Evolutionary conservation across 2,888 invertebrate species (phyloP), one percentile per base, ranked within the genome.

Genomic region (Achlya flavicornis): DNA sequence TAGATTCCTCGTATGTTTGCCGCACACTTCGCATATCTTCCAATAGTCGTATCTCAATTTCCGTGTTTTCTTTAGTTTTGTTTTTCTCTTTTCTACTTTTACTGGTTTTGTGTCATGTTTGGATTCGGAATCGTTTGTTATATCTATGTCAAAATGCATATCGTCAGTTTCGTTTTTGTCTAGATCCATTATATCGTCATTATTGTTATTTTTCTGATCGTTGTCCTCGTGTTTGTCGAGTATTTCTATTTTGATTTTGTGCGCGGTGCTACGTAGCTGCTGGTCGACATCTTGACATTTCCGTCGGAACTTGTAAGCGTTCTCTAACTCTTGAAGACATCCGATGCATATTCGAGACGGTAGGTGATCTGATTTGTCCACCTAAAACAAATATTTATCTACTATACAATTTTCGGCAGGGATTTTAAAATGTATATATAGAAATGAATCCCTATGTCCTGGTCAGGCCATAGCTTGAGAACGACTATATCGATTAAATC

Each of bases 21-120:
- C 94, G 76, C 94, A 94, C 0, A 94, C 74, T 72, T 94, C 94
- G 72, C 94, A 94, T 16, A 94, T 87, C 73, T 93, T 93, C 86
- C 85, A 88, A 66, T 94, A 94, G 61, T 89, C 85, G 68, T 93
- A 93, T 74, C 79, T 87, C 6, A 77, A 63, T 88, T 87, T 89
- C 0, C 80, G 76, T 0, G 73, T 63, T 64, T 83, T 89, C 66
- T 84, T 88, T 63, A 72, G 78, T 62, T 78, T 85, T n/a, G 14
- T 6, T 19, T 19, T 53, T 19, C 19, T 60, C 41, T 26, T 16
- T 41, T 60, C 60, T 11, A 77, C 71, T 46, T 76, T 63, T 33
- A 66, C 60, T 26, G 66, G 66, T 65, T 81, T 83, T 4, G 71
- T 65, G 32, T 76, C 78, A 11, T 70, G 70, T 63, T 74, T 72